Percentiles rank a stretch among this genome's conserved stretches.
phyloP scores from a whole-genome alignment of 2,113 vertebrate species.

The Origma solitaria region DNA sequence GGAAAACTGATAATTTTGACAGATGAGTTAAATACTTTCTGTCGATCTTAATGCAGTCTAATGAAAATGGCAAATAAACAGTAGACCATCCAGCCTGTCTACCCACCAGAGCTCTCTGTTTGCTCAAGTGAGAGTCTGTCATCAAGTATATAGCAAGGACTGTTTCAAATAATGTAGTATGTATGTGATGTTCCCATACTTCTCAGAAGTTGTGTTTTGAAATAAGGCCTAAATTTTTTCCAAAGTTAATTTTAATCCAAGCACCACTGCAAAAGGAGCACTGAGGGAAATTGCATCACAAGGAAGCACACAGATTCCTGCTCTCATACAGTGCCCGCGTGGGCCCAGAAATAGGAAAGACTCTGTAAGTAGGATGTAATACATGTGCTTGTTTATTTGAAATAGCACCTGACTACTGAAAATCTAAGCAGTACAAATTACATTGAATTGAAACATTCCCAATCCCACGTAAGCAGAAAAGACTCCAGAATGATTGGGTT shows the following conservation, averaged over 20 bases:
- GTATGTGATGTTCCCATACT: background rate
- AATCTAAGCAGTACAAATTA: background rate
- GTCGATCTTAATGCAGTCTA: background rate
- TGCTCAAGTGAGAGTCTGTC: background rate
- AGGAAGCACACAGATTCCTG: background rate
- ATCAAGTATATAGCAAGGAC: background rate
- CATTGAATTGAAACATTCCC: background rate
- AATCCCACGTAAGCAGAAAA: background rate
- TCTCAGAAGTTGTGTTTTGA: background rate
- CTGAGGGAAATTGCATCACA: background rate
- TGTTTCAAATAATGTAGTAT: background rate
- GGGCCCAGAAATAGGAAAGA: background rate
- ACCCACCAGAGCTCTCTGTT: background rate
- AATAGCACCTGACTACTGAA: background rate
- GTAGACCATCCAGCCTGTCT: background rate
- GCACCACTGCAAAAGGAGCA: background rate
- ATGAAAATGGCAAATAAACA: background rate
- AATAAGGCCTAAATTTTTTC: background rate
- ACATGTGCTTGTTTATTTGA: background rate
- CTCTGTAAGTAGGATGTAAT: background rate
- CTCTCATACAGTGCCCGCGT: background rate
- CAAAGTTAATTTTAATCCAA: background rate
- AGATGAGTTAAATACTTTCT: background rate
- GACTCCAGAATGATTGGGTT: background rate
- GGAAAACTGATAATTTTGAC: background rate